phyloP scores from a whole-genome alignment of 2,113 vertebrate genomes.

The Petroica traversi region DNA sequence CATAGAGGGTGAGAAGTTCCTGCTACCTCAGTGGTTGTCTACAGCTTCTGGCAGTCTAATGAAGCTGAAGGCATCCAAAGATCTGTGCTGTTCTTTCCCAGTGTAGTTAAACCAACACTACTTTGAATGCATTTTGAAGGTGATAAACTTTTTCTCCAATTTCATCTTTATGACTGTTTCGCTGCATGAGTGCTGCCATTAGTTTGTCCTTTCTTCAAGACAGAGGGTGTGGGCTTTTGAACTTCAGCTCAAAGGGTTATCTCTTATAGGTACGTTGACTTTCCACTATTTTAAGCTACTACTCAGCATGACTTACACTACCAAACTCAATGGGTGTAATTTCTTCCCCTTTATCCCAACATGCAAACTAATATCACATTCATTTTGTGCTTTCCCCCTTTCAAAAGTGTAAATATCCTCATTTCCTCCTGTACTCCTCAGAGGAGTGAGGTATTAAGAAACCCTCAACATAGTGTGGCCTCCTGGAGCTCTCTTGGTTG shows the following conservation, averaged over 20 bases:
- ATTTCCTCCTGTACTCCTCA: neutral
- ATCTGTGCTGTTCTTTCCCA: neutral
- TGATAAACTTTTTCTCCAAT: neutral
- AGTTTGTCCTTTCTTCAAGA: neutral
- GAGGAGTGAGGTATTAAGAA: neutral
- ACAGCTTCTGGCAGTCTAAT: neutral
- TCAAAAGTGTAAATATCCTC: neutral
- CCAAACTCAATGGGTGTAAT: neutral
- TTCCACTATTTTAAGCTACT: neutral
- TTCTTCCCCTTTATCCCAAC: neutral
- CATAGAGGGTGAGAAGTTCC: neutral
- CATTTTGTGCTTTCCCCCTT: neutral
- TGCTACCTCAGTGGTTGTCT: neutral
- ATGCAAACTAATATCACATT: neutral
- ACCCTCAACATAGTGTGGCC: fast-evolving
- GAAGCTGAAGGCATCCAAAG: neutral
- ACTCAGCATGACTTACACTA: neutral
- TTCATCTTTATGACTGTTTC: neutral
- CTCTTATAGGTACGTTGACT: neutral
- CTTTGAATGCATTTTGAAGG: neutral
- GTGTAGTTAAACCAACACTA: neutral
- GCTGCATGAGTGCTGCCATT: neutral
- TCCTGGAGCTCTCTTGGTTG: neutral
- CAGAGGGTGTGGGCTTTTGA: neutral
- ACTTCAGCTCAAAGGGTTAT: fast-evolving